A percentile compares a stretch with the other conserved stretches of the same genome.
Evolutionary conservation across 30 jellyfish, hydroid and myxozoan species (phyloP).

Genomic region (Aurelia sp.): DNA sequence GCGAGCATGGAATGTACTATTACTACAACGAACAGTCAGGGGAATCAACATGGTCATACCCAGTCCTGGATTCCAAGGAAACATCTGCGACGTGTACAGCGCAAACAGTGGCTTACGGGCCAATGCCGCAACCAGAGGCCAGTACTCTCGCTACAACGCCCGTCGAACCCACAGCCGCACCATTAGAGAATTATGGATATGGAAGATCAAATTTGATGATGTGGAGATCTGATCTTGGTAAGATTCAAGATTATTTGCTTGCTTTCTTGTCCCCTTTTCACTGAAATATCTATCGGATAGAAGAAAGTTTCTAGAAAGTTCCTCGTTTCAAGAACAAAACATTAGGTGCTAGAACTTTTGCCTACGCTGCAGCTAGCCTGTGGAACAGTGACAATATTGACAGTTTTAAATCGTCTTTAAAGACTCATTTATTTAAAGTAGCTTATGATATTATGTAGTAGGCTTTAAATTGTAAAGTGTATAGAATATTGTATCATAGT

Average conservation of each 20-base stretch:
- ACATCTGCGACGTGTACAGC: background rate
- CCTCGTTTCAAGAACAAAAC: too few relatives aligned
- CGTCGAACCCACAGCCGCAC: conserved; percentile 48
- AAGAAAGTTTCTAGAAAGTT: too few relatives aligned
- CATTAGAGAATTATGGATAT: conserved; percentile 61
- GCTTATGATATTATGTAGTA: too few relatives aligned
- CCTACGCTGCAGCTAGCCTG: too few relatives aligned
- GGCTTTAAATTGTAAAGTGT: too few relatives aligned
- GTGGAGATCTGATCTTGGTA: conserved; percentile 74
- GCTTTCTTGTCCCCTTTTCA: too few relatives aligned
- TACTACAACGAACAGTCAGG: conserved; percentile 84
- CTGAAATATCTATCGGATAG: too few relatives aligned
- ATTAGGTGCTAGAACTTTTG: too few relatives aligned
- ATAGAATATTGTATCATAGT: too few relatives aligned
- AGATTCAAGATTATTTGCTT: background rate
- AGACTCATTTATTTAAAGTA: too few relatives aligned
- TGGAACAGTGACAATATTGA: too few relatives aligned
- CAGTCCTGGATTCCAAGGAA: conserved; percentile 20
- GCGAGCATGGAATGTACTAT: conserved; percentile 89
- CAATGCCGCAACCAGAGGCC: conserved; percentile 10
- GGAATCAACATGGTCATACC: conserved; percentile 94
- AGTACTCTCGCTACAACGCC: conserved; percentile 28
- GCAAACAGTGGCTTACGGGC: background rate
- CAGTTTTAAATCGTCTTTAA: too few relatives aligned
- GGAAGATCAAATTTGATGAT: conserved; percentile 75